A percentile compares a stretch with the other conserved stretches of the same genome.
Evolutionary conservation across 2,113 vertebrate species (phyloP).

Genomic region (Scolopax mira): DNA sequence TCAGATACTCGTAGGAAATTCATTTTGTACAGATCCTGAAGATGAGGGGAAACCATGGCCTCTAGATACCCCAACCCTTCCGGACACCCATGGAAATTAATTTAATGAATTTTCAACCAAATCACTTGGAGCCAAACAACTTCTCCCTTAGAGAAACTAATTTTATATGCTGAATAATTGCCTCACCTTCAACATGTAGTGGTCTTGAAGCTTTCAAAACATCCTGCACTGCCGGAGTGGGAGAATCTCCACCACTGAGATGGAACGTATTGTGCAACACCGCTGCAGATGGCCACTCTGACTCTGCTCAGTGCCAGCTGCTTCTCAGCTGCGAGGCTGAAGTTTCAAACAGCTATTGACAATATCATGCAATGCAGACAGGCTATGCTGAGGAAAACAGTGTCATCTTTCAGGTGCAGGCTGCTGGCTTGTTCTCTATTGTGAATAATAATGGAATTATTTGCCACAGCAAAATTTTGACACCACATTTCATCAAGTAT

Average conservation of each 20-base stretch:
- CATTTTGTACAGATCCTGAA: conserved; percentile 11
- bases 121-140: background rate
- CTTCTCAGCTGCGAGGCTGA: background rate
- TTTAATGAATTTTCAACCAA: background rate
- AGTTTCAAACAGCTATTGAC: conserved; percentile 25
- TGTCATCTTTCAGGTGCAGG: background rate
- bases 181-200: background rate
- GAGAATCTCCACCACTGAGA: no score
- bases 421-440: background rate
- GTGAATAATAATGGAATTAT: background rate
- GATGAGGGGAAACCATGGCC: background rate
- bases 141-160: background rate
- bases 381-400: background rate
- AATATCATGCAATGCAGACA: background rate
- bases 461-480: background rate
- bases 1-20: conserved; percentile 28
- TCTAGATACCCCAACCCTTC: background rate
- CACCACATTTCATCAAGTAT: background rate
- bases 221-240: background rate
- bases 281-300: background rate
- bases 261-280: background rate
- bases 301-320: background rate
- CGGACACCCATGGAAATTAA: background rate
- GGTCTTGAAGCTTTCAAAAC: background rate
- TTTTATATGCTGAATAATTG: background rate